Base-by-base conservation (phyloP, 30 jellyfish, hydroid and myxozoan genomes). In the Aurelia sp. region DNA sequence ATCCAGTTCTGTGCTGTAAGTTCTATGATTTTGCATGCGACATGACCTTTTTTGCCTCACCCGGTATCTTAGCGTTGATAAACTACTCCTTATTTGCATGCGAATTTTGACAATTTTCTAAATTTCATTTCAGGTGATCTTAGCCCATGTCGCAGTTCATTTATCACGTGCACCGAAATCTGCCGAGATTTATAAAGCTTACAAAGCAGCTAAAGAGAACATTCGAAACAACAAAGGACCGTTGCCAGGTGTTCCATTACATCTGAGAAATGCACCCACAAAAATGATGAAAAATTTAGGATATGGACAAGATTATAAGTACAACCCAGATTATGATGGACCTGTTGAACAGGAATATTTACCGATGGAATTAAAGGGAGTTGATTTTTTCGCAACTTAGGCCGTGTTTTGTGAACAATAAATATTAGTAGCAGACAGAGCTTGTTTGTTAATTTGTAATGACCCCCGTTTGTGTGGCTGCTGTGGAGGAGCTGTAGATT, bases 151-250 rank as follows among this genome's bases (percentile, higher is more conserved):
- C 24, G 92, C 81, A 17, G 91, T 76, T 11, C 88, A 92, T 58
- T 67, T 92, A 30, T 95, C 98, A 9, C 74, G 92, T 13, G 98
- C 98, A 8, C 96, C 98, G 31, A 92, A 92, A 70, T 79, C 96
- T 52, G 67, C 87, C 64, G 94, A 92, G 44, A 89, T 92, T 15
- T 92, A 88, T 76, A 76, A 74, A 62, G 98, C 98, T 1, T 92
- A 92, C 88, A 65, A 21, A 5, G 76, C 83, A 13, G 97, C 97
- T 21, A 92, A 92, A 66, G 62, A 24, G 13, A 65, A 64, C 8
- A 76, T 92, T 20, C 63, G 52, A 51, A 63, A 21, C 15, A 80
- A 91, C 76, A 76, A 78, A 61, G 98, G 98, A 55, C 88, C 98
- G 8, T 77, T 80, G 21, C 98, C 98, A 12, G 91, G 84, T 22